Evolutionary conservation across 2,797 vertebrate species (phyloP).

Genomic region (Pelobates cultripes): DNA sequence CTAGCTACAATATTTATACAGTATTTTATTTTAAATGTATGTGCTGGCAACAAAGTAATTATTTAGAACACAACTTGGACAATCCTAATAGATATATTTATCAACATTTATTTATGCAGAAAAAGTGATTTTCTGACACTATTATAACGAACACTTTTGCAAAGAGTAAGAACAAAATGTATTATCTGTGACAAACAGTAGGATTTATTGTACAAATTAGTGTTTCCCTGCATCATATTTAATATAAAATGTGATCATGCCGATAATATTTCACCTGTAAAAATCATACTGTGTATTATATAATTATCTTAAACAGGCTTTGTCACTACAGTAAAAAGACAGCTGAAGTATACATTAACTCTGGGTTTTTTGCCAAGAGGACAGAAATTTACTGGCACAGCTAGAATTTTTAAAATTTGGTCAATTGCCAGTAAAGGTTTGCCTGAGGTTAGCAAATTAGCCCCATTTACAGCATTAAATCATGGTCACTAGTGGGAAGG

Average conservation of each 20-base stretch:
- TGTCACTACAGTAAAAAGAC: slow-evolving; percentile 53
- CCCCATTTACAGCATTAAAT: slow-evolving; percentile 55
- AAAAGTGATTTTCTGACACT: slow-evolving; percentile 28
- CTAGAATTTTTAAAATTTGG: slow-evolving; percentile 51
- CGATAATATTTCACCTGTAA: slow-evolving; percentile 53
- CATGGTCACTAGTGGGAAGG: slow-evolving; percentile 40
- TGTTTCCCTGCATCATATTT: slow-evolving; percentile 49
- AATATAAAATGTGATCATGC: slow-evolving; percentile 51
- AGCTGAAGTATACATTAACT: slow-evolving; percentile 54
- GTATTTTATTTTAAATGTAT: no score
- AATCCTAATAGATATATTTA: slow-evolving; percentile 1
- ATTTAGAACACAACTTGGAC: not conserved
- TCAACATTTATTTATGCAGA: slow-evolving; percentile 16
- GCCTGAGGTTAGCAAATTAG: slow-evolving; percentile 55
- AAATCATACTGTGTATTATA: slow-evolving; percentile 47
- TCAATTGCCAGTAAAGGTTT: slow-evolving; percentile 47
- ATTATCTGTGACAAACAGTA: slow-evolving; percentile 38
- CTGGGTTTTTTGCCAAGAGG: slow-evolving; percentile 51
- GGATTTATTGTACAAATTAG: slow-evolving; percentile 44
- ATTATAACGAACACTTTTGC: slow-evolving; percentile 22
- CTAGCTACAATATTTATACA: no score
- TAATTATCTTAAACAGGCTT: slow-evolving; percentile 52
- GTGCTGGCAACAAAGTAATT: not conserved
- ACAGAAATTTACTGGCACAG: slow-evolving; percentile 51
- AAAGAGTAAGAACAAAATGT: slow-evolving; percentile 38